A percentile compares a stretch with the other conserved stretches of the same genome.
phyloP scores from a whole-genome alignment of 53 echinoderm and acorn worm genomes.

The Antedon mediterranea region DNA sequence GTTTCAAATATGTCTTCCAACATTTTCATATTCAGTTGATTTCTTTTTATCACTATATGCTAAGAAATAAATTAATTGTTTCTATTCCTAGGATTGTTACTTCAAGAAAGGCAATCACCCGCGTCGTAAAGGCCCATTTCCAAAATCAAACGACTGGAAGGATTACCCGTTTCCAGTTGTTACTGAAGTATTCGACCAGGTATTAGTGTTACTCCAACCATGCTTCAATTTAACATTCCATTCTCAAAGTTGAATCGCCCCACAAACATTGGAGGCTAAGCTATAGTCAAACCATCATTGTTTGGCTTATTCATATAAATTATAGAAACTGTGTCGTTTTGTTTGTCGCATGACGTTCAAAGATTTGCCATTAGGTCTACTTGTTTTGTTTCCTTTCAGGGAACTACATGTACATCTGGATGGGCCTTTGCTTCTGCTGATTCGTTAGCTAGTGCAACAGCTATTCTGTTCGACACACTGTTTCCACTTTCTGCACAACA shows the following conservation, averaged over 20 bases:
- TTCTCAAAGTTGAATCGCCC: no score
- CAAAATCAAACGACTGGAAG: neutral
- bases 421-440: neutral
- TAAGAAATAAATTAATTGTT: neutral
- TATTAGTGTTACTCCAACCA: neutral
- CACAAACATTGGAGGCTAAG: no score
- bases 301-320: no score
- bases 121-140: neutral
- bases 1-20: no score
- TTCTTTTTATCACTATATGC: no score
- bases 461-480: neutral
- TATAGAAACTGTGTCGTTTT: no score
- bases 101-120: neutral
- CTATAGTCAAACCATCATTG: no score
- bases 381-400: neutral
- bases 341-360: no score
- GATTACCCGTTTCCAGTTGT: neutral
- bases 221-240: no score
- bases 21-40: no score
- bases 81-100: neutral
- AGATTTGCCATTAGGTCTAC: no score
- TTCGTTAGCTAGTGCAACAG: neutral
- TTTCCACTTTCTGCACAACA: neutral
- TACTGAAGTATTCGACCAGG: neutral
- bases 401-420: neutral